Conservation (phyloP, 2,888 invertebrate species). For the Podabrus alpinus region DNA sequence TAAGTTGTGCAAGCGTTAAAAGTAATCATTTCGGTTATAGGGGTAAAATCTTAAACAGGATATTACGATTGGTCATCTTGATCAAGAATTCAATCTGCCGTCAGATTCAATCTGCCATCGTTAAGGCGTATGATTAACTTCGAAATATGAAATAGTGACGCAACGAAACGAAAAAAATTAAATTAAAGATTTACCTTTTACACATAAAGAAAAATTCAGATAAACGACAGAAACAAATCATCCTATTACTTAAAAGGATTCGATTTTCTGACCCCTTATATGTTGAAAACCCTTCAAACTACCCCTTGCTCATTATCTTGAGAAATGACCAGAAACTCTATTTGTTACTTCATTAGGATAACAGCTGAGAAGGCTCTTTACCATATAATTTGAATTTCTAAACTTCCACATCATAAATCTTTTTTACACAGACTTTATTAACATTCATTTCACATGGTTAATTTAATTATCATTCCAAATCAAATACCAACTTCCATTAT, state of each 20-base stretch:
- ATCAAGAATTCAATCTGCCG: background rate
- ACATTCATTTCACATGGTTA: background rate
- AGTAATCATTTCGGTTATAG: background rate
- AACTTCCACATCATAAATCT: background rate
- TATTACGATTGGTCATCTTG: background rate
- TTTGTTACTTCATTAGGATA: constrained; percentile 40
- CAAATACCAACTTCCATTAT: background rate
- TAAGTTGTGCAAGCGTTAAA: background rate
- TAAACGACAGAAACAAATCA: constrained; percentile 37
- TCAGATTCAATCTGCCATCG: background rate
- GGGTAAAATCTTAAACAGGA: background rate
- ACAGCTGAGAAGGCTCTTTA: constrained; percentile 15
- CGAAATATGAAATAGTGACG: background rate
- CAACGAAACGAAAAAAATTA: background rate
- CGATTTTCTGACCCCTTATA: constrained; percentile 37
- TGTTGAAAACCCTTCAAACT: constrained; percentile 24
- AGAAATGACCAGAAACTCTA: constrained; percentile 33
- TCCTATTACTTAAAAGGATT: constrained; percentile 37
- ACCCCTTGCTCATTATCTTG: constrained; percentile 40
- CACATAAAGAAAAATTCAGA: constrained; percentile 23
- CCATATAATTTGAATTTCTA: background rate
- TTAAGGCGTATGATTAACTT: background rate
- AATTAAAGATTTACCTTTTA: background rate
- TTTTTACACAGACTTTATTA: background rate
- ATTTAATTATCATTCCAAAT: background rate